Conservation (phyloP, 2,888 invertebrate genomes). For the Ptychoptera contaminata region DNA sequence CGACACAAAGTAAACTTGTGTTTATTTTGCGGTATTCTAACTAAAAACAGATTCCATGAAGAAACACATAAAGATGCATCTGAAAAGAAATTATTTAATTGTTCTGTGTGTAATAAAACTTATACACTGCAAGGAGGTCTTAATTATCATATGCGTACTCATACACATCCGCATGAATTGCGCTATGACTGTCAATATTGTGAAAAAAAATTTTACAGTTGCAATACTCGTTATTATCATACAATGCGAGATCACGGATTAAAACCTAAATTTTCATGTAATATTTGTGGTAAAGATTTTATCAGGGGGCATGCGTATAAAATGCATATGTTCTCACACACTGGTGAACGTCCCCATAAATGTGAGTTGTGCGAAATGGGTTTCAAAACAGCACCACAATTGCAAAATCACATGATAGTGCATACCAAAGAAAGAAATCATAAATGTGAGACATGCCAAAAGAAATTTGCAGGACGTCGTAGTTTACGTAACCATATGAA, state of each 20-base stretch:
- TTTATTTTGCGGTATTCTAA: no score
- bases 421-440: conserved; percentile 1
- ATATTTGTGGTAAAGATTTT: no score
- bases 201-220: no score
- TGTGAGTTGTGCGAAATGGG: conserved; percentile 8
- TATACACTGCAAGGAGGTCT: conserved; percentile 10
- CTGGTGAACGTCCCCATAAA: conserved; percentile 9
- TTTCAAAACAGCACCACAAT: conserved; percentile 9
- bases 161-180: conserved; percentile 6
- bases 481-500: no score
- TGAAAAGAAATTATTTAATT: conserved; percentile 6
- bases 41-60: no score
- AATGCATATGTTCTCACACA: conserved; percentile 10
- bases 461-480: no score
- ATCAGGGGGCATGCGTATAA: not conserved
- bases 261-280: no score
- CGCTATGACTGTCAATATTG: conserved; percentile 11
- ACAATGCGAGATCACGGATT: no score
- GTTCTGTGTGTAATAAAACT: conserved; percentile 8
- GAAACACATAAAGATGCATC: no score
- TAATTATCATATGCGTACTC: conserved; percentile 8
- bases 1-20: no score
- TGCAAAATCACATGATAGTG: conserved; percentile 8
- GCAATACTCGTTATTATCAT: no score
- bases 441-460: no score